Percentiles rank a stretch among this genome's conserved stretches.
These are phyloP conservation scores for Eriosoma lanigerum DNA, from an alignment of 1,140 invertebrate species.

Conservation along the genomic window DNA sequence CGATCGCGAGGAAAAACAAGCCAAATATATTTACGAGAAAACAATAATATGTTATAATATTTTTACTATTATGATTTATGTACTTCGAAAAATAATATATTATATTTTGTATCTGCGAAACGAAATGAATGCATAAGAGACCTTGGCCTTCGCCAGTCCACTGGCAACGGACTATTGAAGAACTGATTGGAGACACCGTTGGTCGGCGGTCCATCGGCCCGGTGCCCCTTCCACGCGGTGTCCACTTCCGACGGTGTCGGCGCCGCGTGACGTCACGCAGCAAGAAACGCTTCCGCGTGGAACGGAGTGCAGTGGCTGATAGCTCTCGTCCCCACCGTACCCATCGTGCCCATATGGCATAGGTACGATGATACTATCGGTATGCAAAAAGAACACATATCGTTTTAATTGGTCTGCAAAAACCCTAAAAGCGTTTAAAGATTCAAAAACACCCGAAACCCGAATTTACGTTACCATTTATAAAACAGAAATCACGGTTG, in stretches of 20 bases:
- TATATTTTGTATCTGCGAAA: not conserved
- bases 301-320: not conserved
- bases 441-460: too few relatives aligned
- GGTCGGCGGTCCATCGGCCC: conserved; percentile 36
- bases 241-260: conserved; percentile 9
- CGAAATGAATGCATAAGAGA: not conserved
- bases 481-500: too few relatives aligned
- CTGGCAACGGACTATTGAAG: conserved; percentile 50
- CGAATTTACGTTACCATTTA: too few relatives aligned
- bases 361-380: too few relatives aligned
- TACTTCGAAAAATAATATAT: too few relatives aligned
- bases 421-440: too few relatives aligned
- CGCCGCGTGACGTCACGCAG: conserved; percentile 35
- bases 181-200: conserved; percentile 36
- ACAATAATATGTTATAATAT: too few relatives aligned
- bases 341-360: not conserved
- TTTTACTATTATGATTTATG: too few relatives aligned
- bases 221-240: conserved; percentile 38
- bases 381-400: too few relatives aligned
- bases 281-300: conserved; percentile 48
- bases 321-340: not conserved
- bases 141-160: conserved; percentile 49
- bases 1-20: too few relatives aligned
- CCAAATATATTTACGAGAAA: too few relatives aligned
- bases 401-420: too few relatives aligned